These are phyloP conservation scores for Sebastes minor DNA, from an alignment of 2,797 vertebrate genomes.

Conservation along the genomic window DNA sequence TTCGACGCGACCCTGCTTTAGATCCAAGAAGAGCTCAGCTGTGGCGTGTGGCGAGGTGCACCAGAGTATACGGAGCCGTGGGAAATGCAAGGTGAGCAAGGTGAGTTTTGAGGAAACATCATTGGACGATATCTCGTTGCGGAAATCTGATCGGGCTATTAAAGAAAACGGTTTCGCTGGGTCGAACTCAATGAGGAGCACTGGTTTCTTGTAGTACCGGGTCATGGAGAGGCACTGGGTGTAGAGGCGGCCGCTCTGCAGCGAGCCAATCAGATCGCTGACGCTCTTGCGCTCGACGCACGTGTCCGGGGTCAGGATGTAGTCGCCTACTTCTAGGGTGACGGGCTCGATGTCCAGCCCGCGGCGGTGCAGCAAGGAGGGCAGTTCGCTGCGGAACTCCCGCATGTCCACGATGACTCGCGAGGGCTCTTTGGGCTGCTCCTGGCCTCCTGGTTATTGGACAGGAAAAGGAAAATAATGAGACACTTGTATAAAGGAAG, in stretches of 20 bases:
- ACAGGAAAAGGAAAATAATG: background rate
- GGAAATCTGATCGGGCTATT: constrained; percentile 84
- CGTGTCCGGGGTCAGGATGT: constrained; percentile 93
- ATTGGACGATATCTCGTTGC: constrained; percentile 89
- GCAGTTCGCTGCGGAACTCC: constrained; percentile 96
- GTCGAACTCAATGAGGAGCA: constrained; percentile 96
- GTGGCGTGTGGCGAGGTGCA: constrained; percentile 93
- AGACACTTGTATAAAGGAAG: background rate
- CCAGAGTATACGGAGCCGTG: constrained; percentile 93
- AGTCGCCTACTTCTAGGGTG: constrained; percentile 95
- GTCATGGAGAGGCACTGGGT: constrained; percentile 93
- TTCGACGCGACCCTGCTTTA: constrained; percentile 87
- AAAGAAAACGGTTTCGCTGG: constrained; percentile 92
- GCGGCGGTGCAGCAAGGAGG: constrained; percentile 91
- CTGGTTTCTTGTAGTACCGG: constrained; percentile 90
- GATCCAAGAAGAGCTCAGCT: constrained; percentile 91
- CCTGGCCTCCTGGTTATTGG: constrained; percentile 87
- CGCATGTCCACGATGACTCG: constrained; percentile 94
- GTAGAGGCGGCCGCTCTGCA: constrained; percentile 93
- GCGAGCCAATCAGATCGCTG: constrained; percentile 93
- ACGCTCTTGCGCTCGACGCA: constrained; percentile 96
- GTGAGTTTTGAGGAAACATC: constrained; percentile 93
- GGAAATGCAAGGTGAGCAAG: constrained; percentile 95
- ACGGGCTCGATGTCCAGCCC: constrained; percentile 96
- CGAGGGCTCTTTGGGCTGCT: constrained; percentile 80